These are phyloP conservation scores for Caenorhabditis elegans DNA, from an alignment of 1,140 invertebrate genomes.

Conservation along the genomic window DNA sequence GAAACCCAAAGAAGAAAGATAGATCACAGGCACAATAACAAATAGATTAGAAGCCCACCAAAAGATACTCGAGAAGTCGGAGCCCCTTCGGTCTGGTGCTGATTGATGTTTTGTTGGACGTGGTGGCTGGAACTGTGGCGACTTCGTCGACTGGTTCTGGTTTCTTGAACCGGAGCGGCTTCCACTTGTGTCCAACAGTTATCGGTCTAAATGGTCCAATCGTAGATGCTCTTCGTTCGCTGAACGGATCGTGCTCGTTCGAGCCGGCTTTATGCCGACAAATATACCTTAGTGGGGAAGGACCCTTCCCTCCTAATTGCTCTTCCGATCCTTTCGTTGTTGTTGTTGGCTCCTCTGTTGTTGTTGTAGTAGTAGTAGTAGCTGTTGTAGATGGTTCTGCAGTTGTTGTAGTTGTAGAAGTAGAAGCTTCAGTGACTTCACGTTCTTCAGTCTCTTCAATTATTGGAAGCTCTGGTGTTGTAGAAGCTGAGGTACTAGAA, in stretches of 20 bases:
- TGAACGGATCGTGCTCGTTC: slow-evolving; percentile 31
- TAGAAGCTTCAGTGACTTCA: neutral
- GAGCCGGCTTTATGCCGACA: slow-evolving; percentile 35
- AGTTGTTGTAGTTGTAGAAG: neutral
- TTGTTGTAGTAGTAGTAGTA: neutral
- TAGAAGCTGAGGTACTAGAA: neutral
- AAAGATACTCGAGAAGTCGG: slow-evolving; percentile 39
- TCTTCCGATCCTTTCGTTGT: slow-evolving; percentile 17
- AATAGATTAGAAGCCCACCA: slow-evolving; percentile 38
- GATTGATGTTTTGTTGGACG: neutral
- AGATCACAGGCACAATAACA: neutral
- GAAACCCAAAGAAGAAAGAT: neutral
- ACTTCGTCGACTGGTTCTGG: slow-evolving; percentile 12
- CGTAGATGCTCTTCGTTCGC: slow-evolving; percentile 35
- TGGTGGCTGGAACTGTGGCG: neutral
- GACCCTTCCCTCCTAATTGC: neutral
- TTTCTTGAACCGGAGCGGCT: slow-evolving; percentile 29
- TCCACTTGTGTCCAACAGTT: slow-evolving; percentile 26
- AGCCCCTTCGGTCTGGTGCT: slow-evolving; percentile 8
- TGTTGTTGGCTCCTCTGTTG: slow-evolving; percentile 1
- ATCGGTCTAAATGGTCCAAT: slow-evolving; percentile 42
- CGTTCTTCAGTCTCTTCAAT: neutral
- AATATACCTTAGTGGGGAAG: slow-evolving; percentile 39
- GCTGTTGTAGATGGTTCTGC: neutral
- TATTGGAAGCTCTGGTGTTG: neutral